phyloP scores from a whole-genome alignment of 2,888 invertebrate genomes.

The Dicyrtoma fusca region DNA sequence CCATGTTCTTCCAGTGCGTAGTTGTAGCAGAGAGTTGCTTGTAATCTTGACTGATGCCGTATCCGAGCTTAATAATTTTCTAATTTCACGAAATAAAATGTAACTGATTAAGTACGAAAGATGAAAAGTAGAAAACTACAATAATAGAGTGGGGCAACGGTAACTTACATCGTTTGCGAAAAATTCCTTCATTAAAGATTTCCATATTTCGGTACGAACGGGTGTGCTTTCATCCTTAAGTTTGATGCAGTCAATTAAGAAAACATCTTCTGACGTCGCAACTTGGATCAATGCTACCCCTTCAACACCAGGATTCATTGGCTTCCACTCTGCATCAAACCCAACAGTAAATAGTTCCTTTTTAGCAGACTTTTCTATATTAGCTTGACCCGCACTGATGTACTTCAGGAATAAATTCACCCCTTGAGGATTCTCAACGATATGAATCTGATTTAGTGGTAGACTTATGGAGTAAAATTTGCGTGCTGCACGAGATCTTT shows the following conservation, averaged over 20 bases:
- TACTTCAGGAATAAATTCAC: slow-evolving; percentile 30
- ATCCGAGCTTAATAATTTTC: slow-evolving; percentile 60
- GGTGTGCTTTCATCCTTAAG: slow-evolving; percentile 60
- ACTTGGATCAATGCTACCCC: slow-evolving; percentile 81
- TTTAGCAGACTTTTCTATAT: slow-evolving; percentile 7
- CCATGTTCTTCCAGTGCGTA: slow-evolving; percentile 63
- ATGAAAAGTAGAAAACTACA: neutral
- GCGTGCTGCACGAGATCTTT: slow-evolving; percentile 18
- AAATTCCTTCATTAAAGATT: slow-evolving; percentile 67
- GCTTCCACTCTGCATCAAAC: slow-evolving; percentile 92
- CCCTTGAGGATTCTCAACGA: slow-evolving; percentile 22
- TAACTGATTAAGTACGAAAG: neutral
- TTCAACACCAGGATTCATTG: slow-evolving; percentile 68
- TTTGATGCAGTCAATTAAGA: slow-evolving; percentile 76
- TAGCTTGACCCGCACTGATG: slow-evolving; percentile 7
- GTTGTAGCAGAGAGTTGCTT: slow-evolving; percentile 67
- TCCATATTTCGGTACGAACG: slow-evolving; percentile 65
- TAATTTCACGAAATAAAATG: slow-evolving; percentile 14
- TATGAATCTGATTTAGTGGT: slow-evolving; percentile 25
- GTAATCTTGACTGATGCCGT: slow-evolving; percentile 66
- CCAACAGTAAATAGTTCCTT: slow-evolving; percentile 65
- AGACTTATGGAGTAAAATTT: slow-evolving; percentile 17
- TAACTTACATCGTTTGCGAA: slow-evolving; percentile 68
- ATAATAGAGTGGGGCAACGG: too few relatives aligned
- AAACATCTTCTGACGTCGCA: slow-evolving; percentile 72